phyloP scores from a whole-genome alignment of 1,140 invertebrate species.

The Geopemphigus sp. region DNA sequence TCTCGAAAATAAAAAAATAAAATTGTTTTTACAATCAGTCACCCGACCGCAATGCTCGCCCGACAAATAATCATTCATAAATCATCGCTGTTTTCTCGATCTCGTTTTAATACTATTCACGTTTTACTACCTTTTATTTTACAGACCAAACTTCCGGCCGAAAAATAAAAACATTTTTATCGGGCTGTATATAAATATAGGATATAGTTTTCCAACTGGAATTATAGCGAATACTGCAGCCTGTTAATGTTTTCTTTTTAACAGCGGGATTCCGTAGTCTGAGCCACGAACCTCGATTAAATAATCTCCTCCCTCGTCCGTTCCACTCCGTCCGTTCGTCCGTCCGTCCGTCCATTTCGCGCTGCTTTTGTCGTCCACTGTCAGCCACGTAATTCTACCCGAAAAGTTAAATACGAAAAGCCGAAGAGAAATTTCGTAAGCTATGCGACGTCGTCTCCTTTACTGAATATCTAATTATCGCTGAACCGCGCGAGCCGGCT shows the following conservation, averaged over 20 bases:
- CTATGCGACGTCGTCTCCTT: constrained; percentile 21
- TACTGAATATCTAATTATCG: constrained; percentile 46
- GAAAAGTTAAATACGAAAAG: constrained; percentile 38
- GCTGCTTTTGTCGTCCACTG: constrained; percentile 27
- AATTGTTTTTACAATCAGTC: constrained; percentile 26
- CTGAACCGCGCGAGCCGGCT: constrained; percentile 34
- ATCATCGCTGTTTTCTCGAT: background rate
- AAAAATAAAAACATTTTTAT: background rate
- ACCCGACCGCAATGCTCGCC: background rate
- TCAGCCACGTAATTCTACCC: constrained; percentile 43
- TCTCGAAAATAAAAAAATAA: background rate
- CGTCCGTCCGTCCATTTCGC: background rate
- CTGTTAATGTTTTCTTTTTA: constrained; percentile 11
- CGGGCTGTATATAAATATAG: background rate
- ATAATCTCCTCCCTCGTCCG: background rate
- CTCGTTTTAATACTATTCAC: background rate
- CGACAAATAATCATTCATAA: constrained; percentile 10
- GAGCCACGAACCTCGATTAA: background rate
- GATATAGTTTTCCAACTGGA: background rate
- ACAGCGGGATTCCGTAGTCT: background rate
- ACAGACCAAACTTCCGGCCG: background rate
- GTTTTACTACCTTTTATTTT: background rate
- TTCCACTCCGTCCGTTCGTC: no score
- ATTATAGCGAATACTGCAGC: background rate
- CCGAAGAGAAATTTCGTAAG: constrained; percentile 25